phyloP scores from a whole-genome alignment of 1,140 invertebrate genomes.

The Aphidius gifuensis region DNA sequence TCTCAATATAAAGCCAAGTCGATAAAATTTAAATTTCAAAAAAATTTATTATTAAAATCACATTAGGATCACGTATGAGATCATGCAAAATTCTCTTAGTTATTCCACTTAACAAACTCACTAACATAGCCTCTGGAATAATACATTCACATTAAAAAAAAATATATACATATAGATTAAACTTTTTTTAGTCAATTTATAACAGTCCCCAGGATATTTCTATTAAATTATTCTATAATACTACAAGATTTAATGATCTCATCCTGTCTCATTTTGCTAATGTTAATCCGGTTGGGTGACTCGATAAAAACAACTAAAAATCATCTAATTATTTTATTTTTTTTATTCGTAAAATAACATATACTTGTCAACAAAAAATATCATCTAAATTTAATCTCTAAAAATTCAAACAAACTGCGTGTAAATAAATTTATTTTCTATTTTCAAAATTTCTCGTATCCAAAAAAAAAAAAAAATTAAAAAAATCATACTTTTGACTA shows the following conservation, averaged over 20 bases:
- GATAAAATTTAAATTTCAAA: slow-evolving; percentile 52
- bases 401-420: no score
- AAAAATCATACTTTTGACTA: no score
- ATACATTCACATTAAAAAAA: neutral
- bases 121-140: no score
- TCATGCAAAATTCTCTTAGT: slow-evolving; percentile 5
- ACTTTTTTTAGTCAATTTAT: slow-evolving; percentile 5
- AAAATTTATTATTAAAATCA: slow-evolving; percentile 50
- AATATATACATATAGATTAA: neutral
- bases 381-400: no score
- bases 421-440: no score
- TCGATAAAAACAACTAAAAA: no score
- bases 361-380: no score
- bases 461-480: no score
- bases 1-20: slow-evolving; percentile 29
- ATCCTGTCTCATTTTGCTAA: slow-evolving; percentile 7
- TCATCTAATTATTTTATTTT: no score
- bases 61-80: slow-evolving; percentile 40
- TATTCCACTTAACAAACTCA: neutral
- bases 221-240: slow-evolving; percentile 11
- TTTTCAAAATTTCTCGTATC: no score
- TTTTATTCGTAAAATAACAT: no score
- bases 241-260: slow-evolving; percentile 13
- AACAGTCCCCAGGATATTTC: neutral
- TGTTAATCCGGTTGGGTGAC: slow-evolving; percentile 7